These are phyloP conservation scores for Antigone vipio DNA, from an alignment of 2,113 vertebrate species.

Conservation along the genomic window DNA sequence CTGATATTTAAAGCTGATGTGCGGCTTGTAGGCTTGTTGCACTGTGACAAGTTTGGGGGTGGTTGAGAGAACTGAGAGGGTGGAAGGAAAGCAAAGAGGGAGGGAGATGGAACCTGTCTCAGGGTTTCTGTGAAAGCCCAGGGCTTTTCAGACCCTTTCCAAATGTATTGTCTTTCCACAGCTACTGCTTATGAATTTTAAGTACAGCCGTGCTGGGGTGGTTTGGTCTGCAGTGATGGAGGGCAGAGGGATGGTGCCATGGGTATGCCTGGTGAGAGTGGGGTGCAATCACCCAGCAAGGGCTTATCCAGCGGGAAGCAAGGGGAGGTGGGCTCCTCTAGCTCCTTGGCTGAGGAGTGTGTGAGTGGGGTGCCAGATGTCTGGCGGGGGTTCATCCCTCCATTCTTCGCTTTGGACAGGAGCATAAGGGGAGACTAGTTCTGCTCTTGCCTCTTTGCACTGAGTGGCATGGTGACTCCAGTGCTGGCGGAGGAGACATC, in stretches of 20 bases:
- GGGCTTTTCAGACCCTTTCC: slow-evolving; percentile 62
- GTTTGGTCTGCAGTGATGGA: neutral
- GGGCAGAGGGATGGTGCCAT: neutral
- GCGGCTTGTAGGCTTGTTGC: slow-evolving; percentile 74
- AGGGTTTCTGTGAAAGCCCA: slow-evolving; percentile 49
- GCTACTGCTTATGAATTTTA: slow-evolving; percentile 56
- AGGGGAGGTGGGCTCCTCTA: neutral
- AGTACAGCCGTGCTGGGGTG: neutral
- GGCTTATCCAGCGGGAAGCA: neutral
- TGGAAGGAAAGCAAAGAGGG: slow-evolving; percentile 13
- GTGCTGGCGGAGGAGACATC: neutral
- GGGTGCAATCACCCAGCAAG: neutral
- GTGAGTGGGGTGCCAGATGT: neutral
- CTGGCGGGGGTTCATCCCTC: neutral
- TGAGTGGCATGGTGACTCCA: neutral
- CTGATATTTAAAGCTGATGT: slow-evolving; percentile 79
- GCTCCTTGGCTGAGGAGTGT: neutral
- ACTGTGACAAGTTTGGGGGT: slow-evolving; percentile 76
- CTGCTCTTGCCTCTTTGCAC: neutral
- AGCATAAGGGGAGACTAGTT: neutral
- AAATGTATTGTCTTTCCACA: slow-evolving; percentile 62
- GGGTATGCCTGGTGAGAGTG: neutral
- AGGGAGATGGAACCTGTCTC: slow-evolving; percentile 66
- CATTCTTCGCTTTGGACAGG: neutral
- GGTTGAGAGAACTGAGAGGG: slow-evolving; percentile 37